Conservation (phyloP, 2,113 vertebrate species). For the Climacteris rufus region DNA sequence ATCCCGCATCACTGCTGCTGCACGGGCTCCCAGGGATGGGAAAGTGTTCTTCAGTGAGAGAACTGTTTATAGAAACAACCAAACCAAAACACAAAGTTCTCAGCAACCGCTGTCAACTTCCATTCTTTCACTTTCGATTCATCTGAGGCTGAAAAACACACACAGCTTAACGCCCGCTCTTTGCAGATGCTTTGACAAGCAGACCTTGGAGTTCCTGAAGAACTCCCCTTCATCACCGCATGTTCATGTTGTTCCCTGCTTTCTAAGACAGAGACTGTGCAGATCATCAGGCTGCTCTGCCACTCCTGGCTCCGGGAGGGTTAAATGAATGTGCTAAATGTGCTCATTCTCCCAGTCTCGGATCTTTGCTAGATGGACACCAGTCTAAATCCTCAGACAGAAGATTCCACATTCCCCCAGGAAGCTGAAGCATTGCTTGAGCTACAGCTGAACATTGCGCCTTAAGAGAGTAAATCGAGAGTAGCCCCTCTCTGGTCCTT, state of each 20-base stretch:
- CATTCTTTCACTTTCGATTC: not conserved
- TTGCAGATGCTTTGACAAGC: not conserved
- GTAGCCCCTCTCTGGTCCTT: not conserved
- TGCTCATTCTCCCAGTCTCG: not conserved
- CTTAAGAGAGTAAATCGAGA: not conserved
- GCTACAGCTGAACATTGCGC: not conserved
- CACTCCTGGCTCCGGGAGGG: not conserved
- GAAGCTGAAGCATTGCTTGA: not conserved
- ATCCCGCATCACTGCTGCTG: not conserved
- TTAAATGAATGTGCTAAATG: not conserved
- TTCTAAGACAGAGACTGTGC: not conserved
- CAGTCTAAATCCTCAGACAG: not conserved
- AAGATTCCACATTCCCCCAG: not conserved
- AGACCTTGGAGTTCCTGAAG: not conserved
- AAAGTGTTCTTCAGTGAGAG: not conserved
- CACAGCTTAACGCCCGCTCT: not conserved
- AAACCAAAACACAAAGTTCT: not conserved
- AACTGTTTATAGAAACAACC: not conserved
- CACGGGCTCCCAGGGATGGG: not conserved
- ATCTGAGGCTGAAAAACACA: not conserved
- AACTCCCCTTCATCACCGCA: not conserved
- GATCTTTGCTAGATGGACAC: not conserved
- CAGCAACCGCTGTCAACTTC: not conserved
- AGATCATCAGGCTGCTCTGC: not conserved
- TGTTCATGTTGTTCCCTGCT: not conserved